Conservation (phyloP, 2,797 vertebrate species). For the Acanthiza pusilla region DNA sequence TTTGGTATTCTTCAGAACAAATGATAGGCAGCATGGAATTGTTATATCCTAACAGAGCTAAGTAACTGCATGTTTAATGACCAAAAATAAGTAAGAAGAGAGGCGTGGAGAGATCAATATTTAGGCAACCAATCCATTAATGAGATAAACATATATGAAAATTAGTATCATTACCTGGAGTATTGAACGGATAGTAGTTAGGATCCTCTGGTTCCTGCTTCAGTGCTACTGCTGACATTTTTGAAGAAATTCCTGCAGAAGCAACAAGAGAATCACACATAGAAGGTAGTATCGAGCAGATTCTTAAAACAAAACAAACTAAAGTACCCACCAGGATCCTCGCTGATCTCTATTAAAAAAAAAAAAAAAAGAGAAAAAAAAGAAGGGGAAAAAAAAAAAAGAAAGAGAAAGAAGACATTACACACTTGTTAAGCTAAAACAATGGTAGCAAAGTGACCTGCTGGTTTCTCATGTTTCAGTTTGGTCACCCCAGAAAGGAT, state of each 20-base stretch:
- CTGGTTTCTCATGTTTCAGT: background rate
- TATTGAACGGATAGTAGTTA: slow-evolving; percentile 71
- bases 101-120: background rate
- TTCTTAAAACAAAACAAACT: background rate
- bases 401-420: too few relatives aligned
- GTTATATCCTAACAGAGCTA: background rate
- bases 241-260: slow-evolving; percentile 64
- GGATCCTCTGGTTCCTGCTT: slow-evolving; percentile 77
- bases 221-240: slow-evolving; percentile 58
- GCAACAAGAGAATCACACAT: background rate
- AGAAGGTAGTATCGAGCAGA: background rate
- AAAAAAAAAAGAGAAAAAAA: background rate
- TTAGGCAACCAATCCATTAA: background rate
- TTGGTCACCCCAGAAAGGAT: background rate
- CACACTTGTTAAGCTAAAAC: background rate
- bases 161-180: slow-evolving; percentile 66
- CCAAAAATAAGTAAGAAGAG: background rate
- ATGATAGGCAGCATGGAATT: background rate
- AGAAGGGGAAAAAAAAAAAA: too few relatives aligned
- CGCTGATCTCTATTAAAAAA: background rate
- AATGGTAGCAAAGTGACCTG: background rate
- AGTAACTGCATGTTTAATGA: background rate
- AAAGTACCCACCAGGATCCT: background rate
- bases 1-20: background rate
- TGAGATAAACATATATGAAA: background rate